Base-by-base conservation (phyloP, 2,888 invertebrate genomes). In the Drosophila maculinotata region DNA sequence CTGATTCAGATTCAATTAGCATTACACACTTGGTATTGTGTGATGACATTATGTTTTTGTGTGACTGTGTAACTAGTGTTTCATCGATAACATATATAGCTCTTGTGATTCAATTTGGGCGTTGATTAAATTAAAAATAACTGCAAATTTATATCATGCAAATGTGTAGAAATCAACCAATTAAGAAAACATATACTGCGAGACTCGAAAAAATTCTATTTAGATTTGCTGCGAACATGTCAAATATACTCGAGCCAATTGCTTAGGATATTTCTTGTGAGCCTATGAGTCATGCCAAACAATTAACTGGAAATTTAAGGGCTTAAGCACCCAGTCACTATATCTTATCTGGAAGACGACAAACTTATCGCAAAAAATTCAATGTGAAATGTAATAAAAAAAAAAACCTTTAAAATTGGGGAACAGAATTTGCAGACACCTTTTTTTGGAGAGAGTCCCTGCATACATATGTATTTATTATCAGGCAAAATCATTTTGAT, bases 331-430 rank as follows among this genome's bases (percentile, higher is more conserved):
- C 31, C 30, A n/a, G 17, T n/a, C n/a, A 6, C 47, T 38, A 48
- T 71, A 74, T 71, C 70, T 71, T 71, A 71, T 71, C 71, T 57
- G 10, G 6, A 38, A 71, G 62, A 48, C 35, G 47, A 54, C 49
- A 68, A 68, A 73, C 69, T 73, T 73, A 73, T 73, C 70, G 47
- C 14, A 8, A 26, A 49, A n/a, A 31, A 9, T 4, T n/a, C n/a
- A n/a, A 17, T 5, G 10, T 9, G 28, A 51, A 8, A 60, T 38
- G 15, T 44, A n/a, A 58, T 20, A 47, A 44, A 7, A 58, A 25
- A 47, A 44, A 7, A 2, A 14, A n/a, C 10, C 17, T 47, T 36
- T 10, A 2, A 36, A 31, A 42, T 54, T 36, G 36, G 39, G 10
- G 8, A 51, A 62, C 41, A n/a, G n/a, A n/a, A n/a, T n/a, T n/a